phyloP scores from a whole-genome alignment of 64 coral and sea anemone species.

The Anthopleura sola region DNA sequence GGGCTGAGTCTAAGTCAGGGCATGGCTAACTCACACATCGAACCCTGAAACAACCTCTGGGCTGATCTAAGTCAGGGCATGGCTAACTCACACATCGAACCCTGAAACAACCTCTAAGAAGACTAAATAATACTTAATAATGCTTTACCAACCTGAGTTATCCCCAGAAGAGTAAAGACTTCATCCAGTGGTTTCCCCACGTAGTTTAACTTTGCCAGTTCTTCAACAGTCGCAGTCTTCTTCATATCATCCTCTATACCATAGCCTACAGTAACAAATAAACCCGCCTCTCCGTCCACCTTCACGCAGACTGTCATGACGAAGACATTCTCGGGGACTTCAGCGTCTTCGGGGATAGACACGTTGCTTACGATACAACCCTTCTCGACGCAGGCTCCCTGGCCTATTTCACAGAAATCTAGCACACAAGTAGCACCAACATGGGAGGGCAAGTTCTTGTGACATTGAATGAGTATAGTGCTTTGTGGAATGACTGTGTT shows the following conservation, averaged over 20 bases:
- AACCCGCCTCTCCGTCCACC: not conserved
- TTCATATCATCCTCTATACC: conserved; percentile 85
- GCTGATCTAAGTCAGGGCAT: no score
- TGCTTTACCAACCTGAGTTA: conserved; percentile 66
- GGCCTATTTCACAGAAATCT: conserved; percentile 77
- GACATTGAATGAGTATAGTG: conserved; percentile 64
- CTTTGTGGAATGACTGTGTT: conserved; percentile 5
- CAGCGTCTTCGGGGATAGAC: conserved; percentile 52
- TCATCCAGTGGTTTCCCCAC: conserved; percentile 64
- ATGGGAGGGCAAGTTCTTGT: conserved; percentile 35
- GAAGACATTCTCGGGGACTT: conserved; percentile 57
- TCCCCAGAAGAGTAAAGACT: conserved; percentile 37
- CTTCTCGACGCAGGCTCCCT: conserved; percentile 50
- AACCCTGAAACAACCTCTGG: no score
- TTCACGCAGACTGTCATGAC: conserved; percentile 81
- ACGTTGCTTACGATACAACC: conserved; percentile 84
- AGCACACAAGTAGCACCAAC: conserved; percentile 68
- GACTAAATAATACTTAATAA: no score
- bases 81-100: no score
- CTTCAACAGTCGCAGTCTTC: conserved; percentile 41
- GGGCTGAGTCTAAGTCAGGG: no score
- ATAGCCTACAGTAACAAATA: conserved; percentile 93
- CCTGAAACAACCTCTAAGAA: no score
- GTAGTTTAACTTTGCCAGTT: conserved; percentile 67
- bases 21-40: no score